Percentiles rank a stretch among this genome's conserved stretches.
These are phyloP conservation scores for Psittacula cyanocephala DNA, from an alignment of 2,113 vertebrate genomes.

Conservation along the genomic window DNA sequence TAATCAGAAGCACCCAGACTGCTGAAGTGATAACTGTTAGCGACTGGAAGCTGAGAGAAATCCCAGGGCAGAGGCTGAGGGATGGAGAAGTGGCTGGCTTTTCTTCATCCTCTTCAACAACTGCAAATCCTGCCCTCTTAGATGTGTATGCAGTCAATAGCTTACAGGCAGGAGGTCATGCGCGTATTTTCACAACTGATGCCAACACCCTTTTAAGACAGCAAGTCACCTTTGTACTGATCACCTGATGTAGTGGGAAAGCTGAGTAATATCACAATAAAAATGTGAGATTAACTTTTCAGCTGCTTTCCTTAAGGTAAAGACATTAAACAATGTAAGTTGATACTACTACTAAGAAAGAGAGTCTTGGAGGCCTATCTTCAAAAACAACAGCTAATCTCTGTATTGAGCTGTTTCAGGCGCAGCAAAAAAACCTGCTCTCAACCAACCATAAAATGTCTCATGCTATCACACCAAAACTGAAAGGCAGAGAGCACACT, in stretches of 20 bases:
- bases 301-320: background rate
- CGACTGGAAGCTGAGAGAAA: background rate
- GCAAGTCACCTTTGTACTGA: background rate
- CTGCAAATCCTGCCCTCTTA: background rate
- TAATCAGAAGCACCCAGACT: background rate
- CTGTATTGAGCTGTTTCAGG: background rate
- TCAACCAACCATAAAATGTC: background rate
- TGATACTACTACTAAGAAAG: background rate
- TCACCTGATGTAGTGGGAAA: background rate
- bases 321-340: background rate
- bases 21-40: background rate
- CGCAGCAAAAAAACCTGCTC: background rate
- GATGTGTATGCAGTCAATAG: background rate
- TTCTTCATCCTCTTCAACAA: background rate
- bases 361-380: background rate
- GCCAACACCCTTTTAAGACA: background rate
- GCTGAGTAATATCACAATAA: background rate
- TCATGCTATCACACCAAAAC: background rate
- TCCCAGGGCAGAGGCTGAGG: background rate
- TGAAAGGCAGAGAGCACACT: constrained; percentile 20
- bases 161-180: background rate
- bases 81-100: background rate
- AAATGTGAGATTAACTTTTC: background rate
- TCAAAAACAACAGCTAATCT: background rate
- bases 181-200: background rate